These are phyloP conservation scores for Pherbina coryleti DNA, from an alignment of 2,888 invertebrate species.

Conservation along the genomic window DNA sequence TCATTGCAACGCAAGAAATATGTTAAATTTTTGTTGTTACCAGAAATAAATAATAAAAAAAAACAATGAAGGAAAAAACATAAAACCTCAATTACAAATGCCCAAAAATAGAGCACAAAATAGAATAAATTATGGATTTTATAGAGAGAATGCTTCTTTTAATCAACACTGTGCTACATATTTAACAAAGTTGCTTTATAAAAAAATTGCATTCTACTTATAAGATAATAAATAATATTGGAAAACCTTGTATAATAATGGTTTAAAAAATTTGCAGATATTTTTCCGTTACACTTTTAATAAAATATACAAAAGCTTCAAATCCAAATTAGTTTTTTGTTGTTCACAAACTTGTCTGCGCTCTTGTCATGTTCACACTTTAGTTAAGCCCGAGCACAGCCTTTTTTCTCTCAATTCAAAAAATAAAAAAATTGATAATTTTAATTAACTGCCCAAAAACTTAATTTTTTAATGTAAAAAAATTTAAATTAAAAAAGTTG, in stretches of 20 bases:
- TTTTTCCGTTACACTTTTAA: too few species aligned
- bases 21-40: background rate
- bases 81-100: slow-evolving; percentile 27
- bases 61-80: background rate
- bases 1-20: background rate
- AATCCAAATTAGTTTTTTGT: too few species aligned
- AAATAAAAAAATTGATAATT: background rate
- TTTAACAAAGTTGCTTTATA: background rate
- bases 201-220: background rate
- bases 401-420: background rate
- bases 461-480: background rate
- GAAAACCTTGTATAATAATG: too few species aligned
- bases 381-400: background rate
- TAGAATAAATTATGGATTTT: slow-evolving; percentile 19
- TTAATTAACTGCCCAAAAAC: slow-evolving; percentile 7
- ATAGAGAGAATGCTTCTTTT: background rate
- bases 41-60: background rate
- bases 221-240: too few species aligned
- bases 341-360: too few species aligned
- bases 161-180: background rate
- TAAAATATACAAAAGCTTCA: too few species aligned
- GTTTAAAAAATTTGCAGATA: too few species aligned
- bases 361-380: background rate
- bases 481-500: background rate
- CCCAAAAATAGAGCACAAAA: slow-evolving; percentile 31